Percentiles rank a stretch among this genome's conserved stretches.
Evolutionary conservation across 2,797 vertebrate species (phyloP).

Genomic region (Acomys russatus): DNA sequence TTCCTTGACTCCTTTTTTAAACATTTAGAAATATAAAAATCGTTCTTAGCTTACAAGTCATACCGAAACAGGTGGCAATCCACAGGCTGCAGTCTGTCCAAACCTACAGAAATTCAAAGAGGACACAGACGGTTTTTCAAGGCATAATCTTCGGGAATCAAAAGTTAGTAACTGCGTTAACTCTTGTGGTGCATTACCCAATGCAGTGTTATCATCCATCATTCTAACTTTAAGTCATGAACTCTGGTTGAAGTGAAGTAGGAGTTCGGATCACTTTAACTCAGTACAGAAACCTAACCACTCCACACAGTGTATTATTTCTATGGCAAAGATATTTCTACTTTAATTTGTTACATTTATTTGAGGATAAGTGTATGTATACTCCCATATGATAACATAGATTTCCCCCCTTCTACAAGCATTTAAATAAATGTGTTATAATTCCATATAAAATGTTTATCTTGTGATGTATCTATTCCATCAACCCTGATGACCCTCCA

Average conservation of each 20-base stretch:
- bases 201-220: not conserved
- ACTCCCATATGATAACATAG: not conserved
- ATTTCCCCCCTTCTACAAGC: not conserved
- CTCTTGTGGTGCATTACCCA: not conserved
- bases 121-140: not conserved
- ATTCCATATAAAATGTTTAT: not conserved
- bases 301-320: not conserved
- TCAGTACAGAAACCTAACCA: not conserved
- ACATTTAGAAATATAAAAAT: constrained; percentile 57
- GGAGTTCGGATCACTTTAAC: constrained; percentile 21
- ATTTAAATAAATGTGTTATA: constrained; percentile 7
- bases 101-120: not conserved
- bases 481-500: not conserved
- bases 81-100: not conserved
- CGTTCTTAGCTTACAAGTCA: not conserved
- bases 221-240: constrained; percentile 11
- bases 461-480: not conserved
- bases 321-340: not conserved
- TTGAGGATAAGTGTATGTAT: not conserved
- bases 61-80: not conserved
- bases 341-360: not conserved
- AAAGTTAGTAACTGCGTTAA: not conserved
- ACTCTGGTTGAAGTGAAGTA: not conserved
- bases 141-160: not conserved
- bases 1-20: constrained; percentile 38